These are phyloP conservation scores for Trichoplusia ni DNA, from an alignment of 1,140 invertebrate species.

Conservation along the genomic window DNA sequence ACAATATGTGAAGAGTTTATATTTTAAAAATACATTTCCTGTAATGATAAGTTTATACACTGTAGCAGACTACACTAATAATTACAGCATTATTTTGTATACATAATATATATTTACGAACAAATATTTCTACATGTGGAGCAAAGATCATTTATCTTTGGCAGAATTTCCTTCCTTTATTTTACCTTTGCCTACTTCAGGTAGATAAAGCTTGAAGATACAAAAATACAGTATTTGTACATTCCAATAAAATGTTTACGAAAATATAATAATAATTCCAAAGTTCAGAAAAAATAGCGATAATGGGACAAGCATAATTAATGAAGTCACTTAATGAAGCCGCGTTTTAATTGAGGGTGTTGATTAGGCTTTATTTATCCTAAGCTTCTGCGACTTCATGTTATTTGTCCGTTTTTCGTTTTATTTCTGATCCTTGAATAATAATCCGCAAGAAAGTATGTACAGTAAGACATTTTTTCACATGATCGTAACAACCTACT, in stretches of 20 bases:
- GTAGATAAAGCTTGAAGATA: conserved; percentile 11
- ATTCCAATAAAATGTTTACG: neutral
- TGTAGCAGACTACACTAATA: conserved; percentile 37
- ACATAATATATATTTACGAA: conserved; percentile 14
- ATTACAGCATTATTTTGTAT: conserved; percentile 25
- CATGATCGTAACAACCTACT: no score
- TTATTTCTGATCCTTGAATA: no score
- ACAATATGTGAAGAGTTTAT: conserved; percentile 42
- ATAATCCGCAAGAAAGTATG: no score
- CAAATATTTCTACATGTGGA: conserved; percentile 28
- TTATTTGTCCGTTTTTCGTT: no score
- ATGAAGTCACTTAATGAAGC: no score
- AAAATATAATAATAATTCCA: neutral
- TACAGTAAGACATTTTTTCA: no score
- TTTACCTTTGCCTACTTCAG: neutral
- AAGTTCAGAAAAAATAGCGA: no score
- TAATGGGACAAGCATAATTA: no score
- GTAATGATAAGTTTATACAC: conserved; percentile 47
- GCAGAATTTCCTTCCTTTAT: conserved; percentile 41
- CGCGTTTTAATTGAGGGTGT: no score
- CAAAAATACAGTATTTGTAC: conserved; percentile 5
- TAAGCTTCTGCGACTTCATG: no score
- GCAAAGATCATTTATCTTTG: conserved; percentile 60
- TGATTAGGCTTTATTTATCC: no score
- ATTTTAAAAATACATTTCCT: conserved; percentile 61